Conservation (phyloP, 2,113 vertebrate genomes). For the Hassar affinis region DNA sequence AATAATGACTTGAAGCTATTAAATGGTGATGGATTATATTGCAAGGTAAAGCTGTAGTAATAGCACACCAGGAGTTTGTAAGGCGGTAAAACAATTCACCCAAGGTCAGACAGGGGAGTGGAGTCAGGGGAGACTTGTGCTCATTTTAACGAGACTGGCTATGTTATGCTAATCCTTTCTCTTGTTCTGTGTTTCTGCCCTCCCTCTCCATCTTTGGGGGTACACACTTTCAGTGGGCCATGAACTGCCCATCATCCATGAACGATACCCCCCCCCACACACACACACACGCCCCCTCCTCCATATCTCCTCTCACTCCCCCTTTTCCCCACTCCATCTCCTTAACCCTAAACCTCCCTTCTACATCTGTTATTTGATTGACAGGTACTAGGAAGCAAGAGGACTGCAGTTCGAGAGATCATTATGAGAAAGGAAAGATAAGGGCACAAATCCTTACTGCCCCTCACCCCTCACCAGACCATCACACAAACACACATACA, state of each 20-base stretch:
- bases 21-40: constrained; percentile 10
- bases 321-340: constrained; percentile 38
- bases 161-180: constrained; percentile 50
- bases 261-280: constrained; percentile 45
- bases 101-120: constrained; percentile 48
- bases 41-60: constrained; percentile 31
- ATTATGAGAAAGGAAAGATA: constrained; percentile 49
- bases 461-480: constrained; percentile 25
- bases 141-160: constrained; percentile 54
- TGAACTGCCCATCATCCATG: constrained; percentile 47
- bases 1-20: not conserved
- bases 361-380: constrained; percentile 73
- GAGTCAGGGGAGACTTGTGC: constrained; percentile 49
- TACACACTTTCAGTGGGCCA: constrained; percentile 48
- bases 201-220: constrained; percentile 42
- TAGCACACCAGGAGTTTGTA: constrained; percentile 34
- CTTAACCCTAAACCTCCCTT: constrained; percentile 56
- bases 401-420: constrained; percentile 58
- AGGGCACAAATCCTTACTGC: constrained; percentile 49
- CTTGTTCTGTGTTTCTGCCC: constrained; percentile 44
- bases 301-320: constrained; percentile 23
- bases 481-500: constrained; percentile 29
- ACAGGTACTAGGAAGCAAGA: constrained; percentile 63
- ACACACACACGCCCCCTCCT: too few species aligned
- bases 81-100: constrained; percentile 35